A percentile compares a stretch with the other conserved stretches of the same genome.
Conservation (phyloP, 2,113 vertebrate species). For the Puma concolor region DNA sequence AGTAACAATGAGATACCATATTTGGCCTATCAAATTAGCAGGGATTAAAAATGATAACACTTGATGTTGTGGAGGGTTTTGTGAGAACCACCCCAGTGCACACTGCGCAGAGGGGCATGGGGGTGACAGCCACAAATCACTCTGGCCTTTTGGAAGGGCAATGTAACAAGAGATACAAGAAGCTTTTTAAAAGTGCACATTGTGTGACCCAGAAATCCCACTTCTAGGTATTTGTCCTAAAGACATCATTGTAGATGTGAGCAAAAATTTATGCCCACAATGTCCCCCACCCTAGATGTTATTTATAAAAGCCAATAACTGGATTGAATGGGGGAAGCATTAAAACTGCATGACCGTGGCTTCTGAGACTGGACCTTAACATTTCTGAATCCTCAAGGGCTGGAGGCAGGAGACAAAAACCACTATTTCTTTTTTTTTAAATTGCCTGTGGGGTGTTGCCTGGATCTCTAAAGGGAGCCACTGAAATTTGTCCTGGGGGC, state of each 20-base stretch:
- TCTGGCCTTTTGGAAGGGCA: not conserved
- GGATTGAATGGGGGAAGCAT: not conserved
- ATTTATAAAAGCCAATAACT: slow-evolving; percentile 62
- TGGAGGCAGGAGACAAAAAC: slow-evolving; percentile 58
- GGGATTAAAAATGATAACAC: slow-evolving; percentile 70
- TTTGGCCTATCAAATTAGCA: slow-evolving; percentile 73
- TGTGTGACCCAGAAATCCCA: slow-evolving; percentile 55
- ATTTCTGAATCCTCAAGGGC: slow-evolving; percentile 68
- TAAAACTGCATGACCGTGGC: not conserved
- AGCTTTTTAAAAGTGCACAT: slow-evolving; percentile 42
- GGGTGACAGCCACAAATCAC: not conserved
- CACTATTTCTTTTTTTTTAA: slow-evolving; percentile 40
- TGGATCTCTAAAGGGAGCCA: slow-evolving; percentile 1
- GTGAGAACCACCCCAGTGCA: not conserved
- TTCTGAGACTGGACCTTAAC: slow-evolving; percentile 22
- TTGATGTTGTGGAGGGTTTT: not conserved
- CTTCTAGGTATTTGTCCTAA: slow-evolving; percentile 54
- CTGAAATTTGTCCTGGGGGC: slow-evolving; percentile 59
- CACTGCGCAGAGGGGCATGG: not conserved
- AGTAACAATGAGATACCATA: slow-evolving; percentile 63
- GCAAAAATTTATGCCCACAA: slow-evolving; percentile 24
- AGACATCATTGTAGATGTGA: slow-evolving; percentile 53
- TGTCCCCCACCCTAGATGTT: not conserved
- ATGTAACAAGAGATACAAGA: not conserved
- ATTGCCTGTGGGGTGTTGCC: not conserved